phyloP scores from a whole-genome alignment of 2,113 vertebrate genomes.

The Myotis davidii region DNA sequence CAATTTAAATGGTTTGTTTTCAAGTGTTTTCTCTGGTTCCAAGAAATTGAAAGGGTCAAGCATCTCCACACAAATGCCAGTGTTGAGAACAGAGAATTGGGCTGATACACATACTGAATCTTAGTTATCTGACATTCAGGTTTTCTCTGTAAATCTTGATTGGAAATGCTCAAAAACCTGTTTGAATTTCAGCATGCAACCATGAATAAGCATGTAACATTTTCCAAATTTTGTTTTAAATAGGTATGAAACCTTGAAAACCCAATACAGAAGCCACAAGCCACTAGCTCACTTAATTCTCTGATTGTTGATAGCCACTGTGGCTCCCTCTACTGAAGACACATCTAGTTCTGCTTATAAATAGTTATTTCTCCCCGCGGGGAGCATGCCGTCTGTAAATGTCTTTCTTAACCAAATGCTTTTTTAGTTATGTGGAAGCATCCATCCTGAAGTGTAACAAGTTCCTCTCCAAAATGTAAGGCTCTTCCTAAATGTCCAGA shows the following conservation, averaged over 20 bases:
- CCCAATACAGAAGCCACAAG: background rate
- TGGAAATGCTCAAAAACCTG: background rate
- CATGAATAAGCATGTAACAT: background rate
- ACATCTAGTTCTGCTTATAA: background rate
- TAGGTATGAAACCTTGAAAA: background rate
- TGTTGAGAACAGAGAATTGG: background rate
- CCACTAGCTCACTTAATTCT: background rate
- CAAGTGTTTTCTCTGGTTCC: constrained; percentile 3
- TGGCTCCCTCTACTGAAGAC: background rate
- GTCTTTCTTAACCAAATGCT: constrained; percentile 84
- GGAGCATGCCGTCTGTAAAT: background rate
- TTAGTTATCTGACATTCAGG: background rate
- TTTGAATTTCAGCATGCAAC: background rate
- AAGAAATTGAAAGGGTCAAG: background rate
- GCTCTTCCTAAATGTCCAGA: background rate
- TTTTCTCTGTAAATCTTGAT: constrained; percentile 1
- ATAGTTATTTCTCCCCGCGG: background rate
- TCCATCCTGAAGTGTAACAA: constrained; percentile 97
- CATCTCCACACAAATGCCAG: background rate
- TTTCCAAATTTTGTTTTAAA: constrained; percentile 39
- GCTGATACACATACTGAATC: background rate
- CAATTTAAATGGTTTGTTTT: background rate
- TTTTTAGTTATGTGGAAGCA: constrained; percentile 94
- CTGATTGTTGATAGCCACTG: background rate
- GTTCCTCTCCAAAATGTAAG: constrained; percentile 95